Evolutionary conservation across 2,113 vertebrate species (phyloP), one percentile per base, ranked within the genome.

Genomic region (Pituophis catenifer): DNA sequence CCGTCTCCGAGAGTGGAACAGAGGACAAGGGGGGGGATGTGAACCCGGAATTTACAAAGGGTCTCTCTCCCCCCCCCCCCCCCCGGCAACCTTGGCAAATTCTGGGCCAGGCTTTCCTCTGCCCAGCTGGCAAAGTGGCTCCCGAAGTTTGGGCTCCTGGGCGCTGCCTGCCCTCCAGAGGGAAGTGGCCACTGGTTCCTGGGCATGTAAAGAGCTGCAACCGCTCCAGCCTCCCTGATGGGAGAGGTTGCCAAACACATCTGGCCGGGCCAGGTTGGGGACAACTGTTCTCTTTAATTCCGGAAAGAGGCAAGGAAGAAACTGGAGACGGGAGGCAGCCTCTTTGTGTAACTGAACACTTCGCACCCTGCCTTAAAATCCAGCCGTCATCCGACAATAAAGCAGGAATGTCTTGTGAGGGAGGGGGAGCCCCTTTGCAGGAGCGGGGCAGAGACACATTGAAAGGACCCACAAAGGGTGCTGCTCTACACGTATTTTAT

Each of bases 401-500:
- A 89, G 87, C 6, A 17, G 38, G 92, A 44, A 88, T 92, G 53
- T 44, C 52, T 70, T 10, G 57, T 11, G 23, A 29, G 17, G 5
- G 52, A 5, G 33, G 5, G 65, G 19, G 29, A 6, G 29, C 21
- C 57, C 57, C 57, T 58, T 9, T 6, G 44, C 3, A n/a, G 89
- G 53, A 19, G 5, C 6, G 57, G 19, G 90, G 9, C 88, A 75
- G 89, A 50, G 54, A 33, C 21, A 8, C 33, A 15, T 85, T 81
- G 38, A 1, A 55, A 88, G 95, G 38, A 92, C 26, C 91, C 86
- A 85, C 65, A 75, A 19, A 1, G 26, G 81, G 19, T 55, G 90
- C 89, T n/a, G 26, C 85, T 65, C 13, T 52, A 26, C 5, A 7
- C 33, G 89, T 85, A 44, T 89, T 94, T 94, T 94, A 94, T 94